Base-by-base conservation (phyloP, 2,113 vertebrate species). In the Planiliza haematocheilus region DNA sequence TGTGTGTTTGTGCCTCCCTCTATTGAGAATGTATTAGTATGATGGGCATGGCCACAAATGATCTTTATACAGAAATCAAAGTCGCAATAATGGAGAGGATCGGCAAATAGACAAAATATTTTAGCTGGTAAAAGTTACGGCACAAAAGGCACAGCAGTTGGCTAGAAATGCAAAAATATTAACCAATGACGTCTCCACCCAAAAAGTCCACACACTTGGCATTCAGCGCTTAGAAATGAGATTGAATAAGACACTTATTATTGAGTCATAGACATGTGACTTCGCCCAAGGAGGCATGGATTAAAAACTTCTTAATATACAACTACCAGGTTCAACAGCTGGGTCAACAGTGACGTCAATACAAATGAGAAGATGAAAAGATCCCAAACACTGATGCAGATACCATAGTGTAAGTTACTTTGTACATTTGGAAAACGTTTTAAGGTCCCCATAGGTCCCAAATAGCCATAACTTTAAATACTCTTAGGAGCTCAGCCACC, bases 181-280 rank as follows among this genome's bases (percentile, higher is more conserved):
- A 41, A 53, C 42, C 50, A 61, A 39, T 21, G 7, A 49, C 13
- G 60, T 53, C 62, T 12, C 57, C 70, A 66, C 61, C 69, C 64
- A 4, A 41, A 63, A 70, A 67, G 46, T 20, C 39, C 39, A 66
- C 69, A 38, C 12, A 0, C 41, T 34, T 39, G 51, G 20, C 30
- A 53, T 74, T 30, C 13, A 39, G 4, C 87, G 77, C 66, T 75
- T 81, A 72, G 77, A 87, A 82, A 79, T 72, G 56, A 81, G 48
- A 61, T 7, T 43, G 43, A 70, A 74, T 39, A 45, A 84, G 58
- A 67, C 78, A 71, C 52, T 21, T 81, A 69, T 80, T 41, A 64
- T 24, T 75, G 69, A 86, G 69, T 89, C 84, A 80, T 37, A 20
- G 45, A n/a, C 11, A 56, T 20, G 7, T 38, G 39, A 21, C 38